Base-by-base conservation (phyloP, 2,113 vertebrate species). In the Pyrgilauda ruficollis region DNA sequence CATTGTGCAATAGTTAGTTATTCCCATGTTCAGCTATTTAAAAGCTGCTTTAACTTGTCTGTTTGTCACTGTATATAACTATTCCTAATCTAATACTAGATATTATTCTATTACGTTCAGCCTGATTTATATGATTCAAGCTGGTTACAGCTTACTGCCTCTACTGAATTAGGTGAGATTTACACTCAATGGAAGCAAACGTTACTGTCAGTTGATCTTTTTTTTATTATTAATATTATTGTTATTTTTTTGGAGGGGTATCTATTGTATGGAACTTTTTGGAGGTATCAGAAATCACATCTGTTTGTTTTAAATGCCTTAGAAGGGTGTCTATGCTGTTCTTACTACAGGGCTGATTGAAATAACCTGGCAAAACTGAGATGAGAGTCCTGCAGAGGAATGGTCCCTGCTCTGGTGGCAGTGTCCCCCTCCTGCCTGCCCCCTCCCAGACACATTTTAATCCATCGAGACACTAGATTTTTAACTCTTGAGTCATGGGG, bases 1-100 rank as follows among this genome's bases (percentile, higher is more conserved):
- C 98, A 98, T 98, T 97, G 98, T 98, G 98, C 98, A 98, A 98
- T 98, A 98, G 98, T 97, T 98, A 98, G 97, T 97, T 97, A 97
- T 97, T 97, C 97, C 96, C 96, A 84, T 97, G 96, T 98, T 96
- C 97, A 97, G 98, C 98, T 98, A 59, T 98, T 98, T 97, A 93
- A 98, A 97, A 96, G 98, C 98, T 98, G 97, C 98, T 98, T 98
- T 98, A 96, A 97, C 98, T 97, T 97, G 97, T 97, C 96, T 97
- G 96, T 98, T 95, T 97, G 97, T 98, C 97, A 97, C 97, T 98
- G 98, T 98, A 97, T 97, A 92, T 98, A 98, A 98, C 97, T 97
- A 96, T 95, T 98, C 94, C 96, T 98, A 95, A 98, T 97, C 97
- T 97, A 97, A 97, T 98, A 90, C 94, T 98, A 98, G 97, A 97